Base-by-base conservation (phyloP, 2,113 vertebrate species). In the Oncorhynchus tshawytscha region DNA sequence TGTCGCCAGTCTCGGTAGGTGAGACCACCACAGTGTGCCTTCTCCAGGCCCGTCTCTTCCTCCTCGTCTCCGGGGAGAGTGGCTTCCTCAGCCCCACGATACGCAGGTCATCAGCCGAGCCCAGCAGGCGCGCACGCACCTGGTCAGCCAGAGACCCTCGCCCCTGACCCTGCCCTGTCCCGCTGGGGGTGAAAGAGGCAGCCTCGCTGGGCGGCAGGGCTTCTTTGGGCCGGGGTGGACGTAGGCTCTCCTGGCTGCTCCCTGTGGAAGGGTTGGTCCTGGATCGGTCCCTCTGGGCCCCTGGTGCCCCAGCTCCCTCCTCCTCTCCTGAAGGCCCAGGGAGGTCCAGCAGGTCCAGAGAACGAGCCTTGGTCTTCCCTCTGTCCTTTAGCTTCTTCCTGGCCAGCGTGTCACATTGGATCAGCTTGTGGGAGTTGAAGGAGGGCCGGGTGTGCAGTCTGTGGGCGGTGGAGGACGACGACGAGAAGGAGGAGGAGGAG, bases 341-440 rank as follows among this genome's bases (percentile, higher is more conserved):
- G 34, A 84, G 51, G 82, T 89, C 91, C 67, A 86, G 3, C 77
- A 87, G 81, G 81, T 93, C 92, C 69, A 89, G 71, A 3, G 91
- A 90, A 34, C 86, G 87, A 4, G 85, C 87, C 86, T 90, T 93
- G 74, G 71, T 72, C 87, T 94, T 94, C 49, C 94, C 95, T 7
- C 84, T 54, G 51, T 54, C 87, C 77, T 92, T 90, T 78, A 94
- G 86, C 83, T 95, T 95, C 81, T 95, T 96, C 2, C 97, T 92
- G 13, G 97, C 97, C 82, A 99, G 87, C 0, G 95, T 96, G 91
- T 96, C 94, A 1, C 97, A 96, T 86, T 97, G 96, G 80, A 99
- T 98, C 68, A 99, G 93, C 83, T 90, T 95, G 89, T 96, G 96
- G 62, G 97, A 98, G 86, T 88, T 97, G 90, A 99, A 99, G 68